Conservation (phyloP, 2,113 vertebrate genomes). For the Myotis davidii region DNA sequence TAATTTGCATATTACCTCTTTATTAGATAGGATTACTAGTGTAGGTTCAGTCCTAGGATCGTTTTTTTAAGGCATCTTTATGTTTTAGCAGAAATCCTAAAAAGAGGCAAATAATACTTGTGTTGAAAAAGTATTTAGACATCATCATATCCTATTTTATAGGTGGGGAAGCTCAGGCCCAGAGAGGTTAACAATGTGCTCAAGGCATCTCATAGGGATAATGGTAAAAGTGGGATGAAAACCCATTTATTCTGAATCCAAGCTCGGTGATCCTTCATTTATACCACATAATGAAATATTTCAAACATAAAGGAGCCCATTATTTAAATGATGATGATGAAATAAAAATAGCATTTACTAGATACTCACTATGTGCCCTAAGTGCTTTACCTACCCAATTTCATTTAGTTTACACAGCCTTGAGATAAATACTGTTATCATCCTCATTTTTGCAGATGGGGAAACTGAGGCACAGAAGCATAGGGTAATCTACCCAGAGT, state of each 20-base stretch:
- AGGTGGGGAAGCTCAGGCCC: background rate
- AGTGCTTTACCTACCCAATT: background rate
- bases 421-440: background rate
- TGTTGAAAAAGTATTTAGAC: background rate
- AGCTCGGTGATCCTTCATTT: background rate
- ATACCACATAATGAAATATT: background rate
- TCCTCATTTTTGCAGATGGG: background rate
- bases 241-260: background rate
- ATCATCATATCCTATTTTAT: background rate
- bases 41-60: background rate
- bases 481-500: background rate
- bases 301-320: background rate
- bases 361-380: background rate
- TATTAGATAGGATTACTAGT: background rate
- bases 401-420: background rate
- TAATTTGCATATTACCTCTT: too few species aligned
- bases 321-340: background rate
- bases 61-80: background rate
- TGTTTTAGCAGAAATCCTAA: background rate
- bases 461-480: background rate
- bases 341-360: background rate
- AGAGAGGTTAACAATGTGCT: background rate
- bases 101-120: background rate
- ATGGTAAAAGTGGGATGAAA: background rate
- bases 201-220: background rate